Base-by-base conservation (phyloP, 2,888 invertebrate species). In the Latrodectus hesperus region DNA sequence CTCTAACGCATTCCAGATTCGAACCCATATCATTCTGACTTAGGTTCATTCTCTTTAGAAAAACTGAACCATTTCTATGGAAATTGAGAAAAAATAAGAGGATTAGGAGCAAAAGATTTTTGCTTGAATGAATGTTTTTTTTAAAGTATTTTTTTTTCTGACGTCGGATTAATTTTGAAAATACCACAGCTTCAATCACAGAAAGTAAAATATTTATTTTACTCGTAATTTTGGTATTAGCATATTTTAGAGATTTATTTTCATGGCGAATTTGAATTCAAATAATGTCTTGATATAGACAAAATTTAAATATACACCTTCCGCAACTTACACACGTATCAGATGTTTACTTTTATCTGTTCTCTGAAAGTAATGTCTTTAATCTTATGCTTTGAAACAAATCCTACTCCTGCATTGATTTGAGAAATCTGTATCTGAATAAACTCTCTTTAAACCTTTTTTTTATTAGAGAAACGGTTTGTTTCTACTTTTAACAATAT, bases 361-460 rank as follows among this genome's bases (percentile, higher is more conserved):
- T n/a, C 6, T 64, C 49, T 26, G 38, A 70, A 75, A 70, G 68
- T 70, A 80, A 80, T 80, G 79, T 64, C 70, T 85, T 73, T 85
- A 85, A 85, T 85, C 75, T 85, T 14, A 70, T 70, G 75, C 75
- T 80, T 60, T 71, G 70, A 78, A 85, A 75, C 75, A 75, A 85
- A 80, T 80, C 80, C 80, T 75, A 75, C 55, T 52, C 55, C 52
- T 75, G 70, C 75, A 85, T 80, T 80, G 85, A 75, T 85, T 85
- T 73, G 55, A 22, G 22, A 75, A 85, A 85, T 76, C 80, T 80
- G 84, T 85, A 71, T 83, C 64, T 74, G 75, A 85, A 80, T 80
- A 79, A 85, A 85, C 75, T 76, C 75, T 80, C 64, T 70, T 85
- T 85, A 85, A 85, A 79, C 79, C 74, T 70, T 72, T 60, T 64